Base-by-base conservation (phyloP, 1,140 invertebrate genomes). In the Tetragnatha versicolor region DNA sequence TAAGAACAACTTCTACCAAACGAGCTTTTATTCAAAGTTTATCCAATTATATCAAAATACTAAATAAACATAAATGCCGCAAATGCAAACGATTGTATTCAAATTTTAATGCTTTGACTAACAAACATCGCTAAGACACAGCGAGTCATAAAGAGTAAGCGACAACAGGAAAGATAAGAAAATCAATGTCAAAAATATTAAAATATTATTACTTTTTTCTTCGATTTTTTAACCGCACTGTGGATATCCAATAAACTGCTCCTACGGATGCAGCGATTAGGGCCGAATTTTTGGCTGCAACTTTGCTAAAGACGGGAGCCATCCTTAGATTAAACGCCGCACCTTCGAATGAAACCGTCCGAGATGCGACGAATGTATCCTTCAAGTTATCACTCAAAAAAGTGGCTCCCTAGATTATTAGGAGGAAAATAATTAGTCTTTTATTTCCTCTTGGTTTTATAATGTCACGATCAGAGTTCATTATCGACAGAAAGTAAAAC, bases 281-380 rank as follows among this genome's bases (percentile, higher is more conserved):
- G 31, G 55, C 78, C 4, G 78, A 79, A 72, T 79, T 79, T 12
- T 68, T 35, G 10, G 68, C 58, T 20, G 66, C 68, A 61, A 79
- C 65, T 53, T 79, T 79, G 51, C 78, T 79, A 51, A 79, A 79
- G 33, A 72, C 68, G 14, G 66, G 78, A 37, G 78, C 66, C 78
- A 79, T 79, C 9, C 20, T 53, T 17, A 53, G n/a, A n/a, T n/a
- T n/a, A n/a, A n/a, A n/a, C n/a, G n/a, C n/a, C n/a, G n/a, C n/a
- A n/a, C n/a, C n/a, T n/a, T n/a, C n/a, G n/a, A n/a, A n/a, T n/a
- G n/a, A n/a, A n/a, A n/a, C n/a, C n/a, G n/a, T n/a, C n/a, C n/a
- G n/a, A n/a, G n/a, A n/a, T n/a, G n/a, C n/a, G n/a, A n/a, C n/a
- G n/a, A 29, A 17, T 6, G 2, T 17, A 58, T 5, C n/a, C 14